phyloP scores from a whole-genome alignment of 1,140 invertebrate genomes.

The Calliphora vicina region DNA sequence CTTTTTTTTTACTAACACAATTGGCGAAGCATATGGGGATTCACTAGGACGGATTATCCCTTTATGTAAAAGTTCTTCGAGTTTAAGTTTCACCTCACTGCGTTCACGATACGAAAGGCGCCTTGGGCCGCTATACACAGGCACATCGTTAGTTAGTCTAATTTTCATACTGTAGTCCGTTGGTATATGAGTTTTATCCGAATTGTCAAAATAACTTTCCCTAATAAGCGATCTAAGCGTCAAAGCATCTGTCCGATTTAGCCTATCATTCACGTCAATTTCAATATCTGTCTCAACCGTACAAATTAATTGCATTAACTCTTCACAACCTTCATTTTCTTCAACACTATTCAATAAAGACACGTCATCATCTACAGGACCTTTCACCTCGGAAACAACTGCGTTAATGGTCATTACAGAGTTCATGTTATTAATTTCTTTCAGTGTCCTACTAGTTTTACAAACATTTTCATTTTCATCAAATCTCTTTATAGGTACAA shows the following conservation, averaged over 20 bases:
- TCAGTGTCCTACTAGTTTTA: background rate
- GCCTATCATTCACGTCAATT: background rate
- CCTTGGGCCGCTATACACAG: background rate
- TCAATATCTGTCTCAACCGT: background rate
- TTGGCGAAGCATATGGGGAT: constrained; percentile 30
- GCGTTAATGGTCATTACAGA: background rate
- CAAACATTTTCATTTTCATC: background rate
- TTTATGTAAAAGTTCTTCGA: background rate
- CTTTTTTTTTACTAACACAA: constrained; percentile 24
- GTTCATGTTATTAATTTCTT: background rate
- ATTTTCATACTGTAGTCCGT: background rate
- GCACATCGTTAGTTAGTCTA: background rate
- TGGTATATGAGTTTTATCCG: background rate
- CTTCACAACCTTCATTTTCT: background rate
- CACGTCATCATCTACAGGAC: background rate
- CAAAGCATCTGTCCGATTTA: background rate
- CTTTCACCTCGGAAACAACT: background rate
- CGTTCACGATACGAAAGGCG: background rate
- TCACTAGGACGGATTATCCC: background rate
- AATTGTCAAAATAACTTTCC: background rate
- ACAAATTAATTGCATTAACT: background rate
- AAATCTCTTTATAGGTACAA: background rate
- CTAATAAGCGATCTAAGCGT: background rate
- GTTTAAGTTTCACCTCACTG: background rate
- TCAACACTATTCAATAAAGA: background rate